Conservation (phyloP, 2,797 vertebrate genomes). For the Trachops cirrhosus region DNA sequence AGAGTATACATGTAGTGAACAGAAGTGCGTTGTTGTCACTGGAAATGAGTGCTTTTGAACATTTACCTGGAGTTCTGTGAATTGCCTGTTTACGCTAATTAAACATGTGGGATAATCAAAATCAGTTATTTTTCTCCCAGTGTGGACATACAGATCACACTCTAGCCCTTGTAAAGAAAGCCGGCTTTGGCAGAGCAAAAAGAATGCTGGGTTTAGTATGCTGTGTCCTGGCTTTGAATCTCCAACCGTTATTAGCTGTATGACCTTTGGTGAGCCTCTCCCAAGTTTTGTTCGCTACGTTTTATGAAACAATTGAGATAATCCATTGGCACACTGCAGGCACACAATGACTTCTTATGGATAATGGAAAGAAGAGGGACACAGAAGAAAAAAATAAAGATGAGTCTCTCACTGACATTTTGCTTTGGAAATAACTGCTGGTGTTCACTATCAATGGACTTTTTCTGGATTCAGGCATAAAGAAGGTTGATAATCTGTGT, state of each 20-base stretch:
- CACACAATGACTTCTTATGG: neutral
- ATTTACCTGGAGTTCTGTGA: conserved; percentile 10
- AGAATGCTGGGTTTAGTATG: neutral
- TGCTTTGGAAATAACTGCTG: neutral
- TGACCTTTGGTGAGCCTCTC: neutral
- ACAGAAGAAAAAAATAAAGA: neutral
- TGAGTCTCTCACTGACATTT: neutral
- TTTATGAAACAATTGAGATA: neutral
- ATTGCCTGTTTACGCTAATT: neutral
- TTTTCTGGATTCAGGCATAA: neutral
- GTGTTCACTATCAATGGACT: neutral
- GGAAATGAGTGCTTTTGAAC: neutral
- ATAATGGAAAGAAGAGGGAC: neutral
- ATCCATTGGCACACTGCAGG: neutral
- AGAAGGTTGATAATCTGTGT: neutral
- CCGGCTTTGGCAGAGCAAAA: neutral
- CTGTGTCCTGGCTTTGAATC: neutral
- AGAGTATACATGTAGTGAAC: neutral
- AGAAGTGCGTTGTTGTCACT: neutral
- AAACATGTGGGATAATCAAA: neutral
- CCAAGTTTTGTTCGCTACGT: neutral
- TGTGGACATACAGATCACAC: neutral
- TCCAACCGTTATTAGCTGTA: neutral
- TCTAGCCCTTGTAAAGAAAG: neutral
- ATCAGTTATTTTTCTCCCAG: neutral